Conservation (phyloP, 1,140 invertebrate genomes). For the Drosophila malerkotliana region DNA sequence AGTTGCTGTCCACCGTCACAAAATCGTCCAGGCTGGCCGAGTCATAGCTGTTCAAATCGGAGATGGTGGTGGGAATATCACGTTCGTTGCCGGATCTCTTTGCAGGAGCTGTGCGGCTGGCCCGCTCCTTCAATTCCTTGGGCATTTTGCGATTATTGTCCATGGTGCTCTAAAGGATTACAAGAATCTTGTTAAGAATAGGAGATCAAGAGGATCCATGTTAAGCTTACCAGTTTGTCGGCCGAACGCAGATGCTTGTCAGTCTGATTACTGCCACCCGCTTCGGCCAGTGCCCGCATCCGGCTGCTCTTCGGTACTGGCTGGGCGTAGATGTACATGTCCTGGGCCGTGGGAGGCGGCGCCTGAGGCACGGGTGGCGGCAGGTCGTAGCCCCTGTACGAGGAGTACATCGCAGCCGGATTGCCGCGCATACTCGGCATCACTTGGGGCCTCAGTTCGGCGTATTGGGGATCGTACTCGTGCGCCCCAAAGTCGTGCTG, state of each 20-base stretch:
- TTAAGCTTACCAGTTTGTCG: constrained; percentile 50
- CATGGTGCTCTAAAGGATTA: constrained; percentile 40
- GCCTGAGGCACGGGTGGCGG: constrained; percentile 46
- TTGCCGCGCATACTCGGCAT: constrained; percentile 15
- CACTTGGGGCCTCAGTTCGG: constrained; percentile 35
- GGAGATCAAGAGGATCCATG: not conserved
- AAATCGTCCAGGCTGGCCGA: constrained; percentile 82
- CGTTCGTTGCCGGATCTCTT: constrained; percentile 43
- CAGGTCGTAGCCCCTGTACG: constrained; percentile 48
- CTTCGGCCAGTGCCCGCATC: constrained; percentile 37
- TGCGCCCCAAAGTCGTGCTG: constrained; percentile 66
- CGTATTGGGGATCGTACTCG: constrained; percentile 60
- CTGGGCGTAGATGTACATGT: constrained; percentile 73
- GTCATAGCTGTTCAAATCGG: constrained; percentile 74
- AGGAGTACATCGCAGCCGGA: constrained; percentile 20
- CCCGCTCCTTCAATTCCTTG: constrained; percentile 77
- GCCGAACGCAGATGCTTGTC: constrained; percentile 51
- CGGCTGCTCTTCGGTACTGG: constrained; percentile 71
- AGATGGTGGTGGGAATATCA: constrained; percentile 60
- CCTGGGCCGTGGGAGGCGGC: constrained; percentile 34
- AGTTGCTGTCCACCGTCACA: constrained; percentile 42
- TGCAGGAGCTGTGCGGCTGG: constrained; percentile 41
- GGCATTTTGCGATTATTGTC: constrained; percentile 77
- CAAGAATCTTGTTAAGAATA: too few species aligned
- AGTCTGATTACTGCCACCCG: constrained; percentile 43